Evolutionary conservation across 2,888 invertebrate genomes (phyloP), one percentile per base, ranked within the genome.

Genomic region (Melanophora roralis): DNA sequence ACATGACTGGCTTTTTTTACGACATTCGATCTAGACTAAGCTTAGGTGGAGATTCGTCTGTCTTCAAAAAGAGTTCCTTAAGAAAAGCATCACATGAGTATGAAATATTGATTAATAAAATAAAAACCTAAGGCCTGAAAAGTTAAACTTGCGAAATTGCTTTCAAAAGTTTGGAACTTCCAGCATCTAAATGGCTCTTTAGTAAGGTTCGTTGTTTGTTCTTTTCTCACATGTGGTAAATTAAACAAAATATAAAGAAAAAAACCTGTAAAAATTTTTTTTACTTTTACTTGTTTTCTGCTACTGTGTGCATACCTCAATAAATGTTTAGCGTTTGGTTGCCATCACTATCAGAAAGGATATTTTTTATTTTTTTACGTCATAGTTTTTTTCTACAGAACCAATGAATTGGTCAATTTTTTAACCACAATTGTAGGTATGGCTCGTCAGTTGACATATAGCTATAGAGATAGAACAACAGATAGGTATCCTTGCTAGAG

Each of bases 341-440:
- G 51, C 23, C 62, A 7, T 45, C 45, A 53, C 62, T 60, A 69
- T 76, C 69, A 69, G 76, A 43, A 65, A 67, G 49, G 51, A 38
- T 36, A 67, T 67, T 60, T 65, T 65, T 72, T 72, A 62, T 51
- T n/a, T n/a, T n/a, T n/a, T n/a, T n/a, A 71, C 65, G 68, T 59
- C 55, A 78, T 75, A 51, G 53, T 49, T 72, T 74, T 59, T 67
- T 59, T n/a, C n/a, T 62, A 80, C 65, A 73, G 81, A 77, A 73
- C 72, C 78, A 77, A 79, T 81, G 82, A 83, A 83, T 83, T 80
- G 83, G 83, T 82, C 85, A 84, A 84, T 85, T 85, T 85, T n/a
- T 78, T 81, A 84, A 85, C 86, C 86, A 82, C 86, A 86, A 86
- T 84, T 85, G 83, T 84, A 75, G 83, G 84, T 78, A 84, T 82